Conservation (phyloP, 2,797 vertebrate species). For the Phoebastria nigripes region DNA sequence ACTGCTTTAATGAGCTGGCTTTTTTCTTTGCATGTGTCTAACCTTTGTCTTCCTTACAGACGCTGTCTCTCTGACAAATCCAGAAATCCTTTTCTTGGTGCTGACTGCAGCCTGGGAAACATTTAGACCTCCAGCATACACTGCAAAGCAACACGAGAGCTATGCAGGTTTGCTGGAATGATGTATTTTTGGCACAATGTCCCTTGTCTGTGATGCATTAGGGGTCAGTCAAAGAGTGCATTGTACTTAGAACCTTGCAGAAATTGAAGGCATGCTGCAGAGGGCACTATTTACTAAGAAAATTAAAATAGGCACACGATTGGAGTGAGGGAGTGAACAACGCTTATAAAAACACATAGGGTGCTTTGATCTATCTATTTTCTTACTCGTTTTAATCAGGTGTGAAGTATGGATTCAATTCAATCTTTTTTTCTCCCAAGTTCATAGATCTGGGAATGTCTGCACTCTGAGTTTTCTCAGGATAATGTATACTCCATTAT, state of each 20-base stretch:
- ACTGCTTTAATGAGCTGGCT: neutral
- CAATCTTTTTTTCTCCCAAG: too few relatives aligned
- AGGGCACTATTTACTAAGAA: conserved; percentile 68
- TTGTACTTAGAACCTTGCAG: neutral
- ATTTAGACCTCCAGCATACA: neutral
- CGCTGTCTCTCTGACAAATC: neutral
- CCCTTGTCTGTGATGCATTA: neutral
- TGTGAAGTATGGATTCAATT: neutral
- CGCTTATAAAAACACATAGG: neutral
- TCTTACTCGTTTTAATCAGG: neutral
- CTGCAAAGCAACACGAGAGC: neutral
- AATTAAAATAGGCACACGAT: neutral
- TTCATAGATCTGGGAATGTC: neutral
- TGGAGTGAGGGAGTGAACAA: neutral
- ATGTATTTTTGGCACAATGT: neutral
- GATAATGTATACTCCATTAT: neutral
- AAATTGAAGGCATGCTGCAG: conserved; percentile 50
- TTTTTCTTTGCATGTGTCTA: neutral
- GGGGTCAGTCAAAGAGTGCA: neutral
- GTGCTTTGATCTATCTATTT: neutral
- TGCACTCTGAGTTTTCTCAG: neutral
- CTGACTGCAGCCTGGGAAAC: neutral
- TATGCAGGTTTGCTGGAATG: neutral
- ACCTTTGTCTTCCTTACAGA: neutral
- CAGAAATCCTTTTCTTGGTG: neutral